Evolutionary conservation across 2,797 vertebrate species (phyloP).

Genomic region (Orestias chungarensis): DNA sequence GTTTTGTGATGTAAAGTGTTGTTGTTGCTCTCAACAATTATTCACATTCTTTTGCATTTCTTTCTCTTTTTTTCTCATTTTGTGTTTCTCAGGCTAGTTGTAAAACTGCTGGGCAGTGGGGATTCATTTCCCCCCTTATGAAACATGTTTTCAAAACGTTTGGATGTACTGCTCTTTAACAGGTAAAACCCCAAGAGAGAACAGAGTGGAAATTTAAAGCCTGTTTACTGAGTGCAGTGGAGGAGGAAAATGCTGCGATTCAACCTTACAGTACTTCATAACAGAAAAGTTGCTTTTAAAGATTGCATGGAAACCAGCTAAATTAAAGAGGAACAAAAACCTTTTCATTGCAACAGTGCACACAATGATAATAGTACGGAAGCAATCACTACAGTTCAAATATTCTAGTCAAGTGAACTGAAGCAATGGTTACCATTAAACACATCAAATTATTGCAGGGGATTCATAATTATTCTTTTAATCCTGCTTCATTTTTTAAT

Average conservation of each 20-base stretch:
- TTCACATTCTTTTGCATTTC: conserved; percentile 14
- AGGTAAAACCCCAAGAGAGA: conserved; percentile 70
- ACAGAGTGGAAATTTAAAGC: conserved; percentile 73
- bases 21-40: not conserved
- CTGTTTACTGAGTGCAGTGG: conserved; percentile 56
- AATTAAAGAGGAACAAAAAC: conserved; percentile 38
- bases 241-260: conserved; percentile 28
- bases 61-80: conserved; percentile 50
- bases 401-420: not conserved
- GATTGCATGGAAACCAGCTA: conserved; percentile 47
- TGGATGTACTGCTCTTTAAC: conserved; percentile 74
- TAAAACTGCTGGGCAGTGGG: conserved; percentile 41
- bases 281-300: conserved; percentile 38
- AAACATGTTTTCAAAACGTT: conserved; percentile 77
- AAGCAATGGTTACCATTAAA: not conserved
- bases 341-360: conserved; percentile 4
- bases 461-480: too few species aligned
- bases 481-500: not conserved
- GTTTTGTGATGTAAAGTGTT: too few species aligned
- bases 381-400: not conserved
- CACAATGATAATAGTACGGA: not conserved
- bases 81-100: conserved; percentile 55
- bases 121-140: conserved; percentile 48
- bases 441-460: not conserved
- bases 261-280: conserved; percentile 59